Evolutionary conservation across 2,888 invertebrate species (phyloP).

Genomic region (Luperina testacea): DNA sequence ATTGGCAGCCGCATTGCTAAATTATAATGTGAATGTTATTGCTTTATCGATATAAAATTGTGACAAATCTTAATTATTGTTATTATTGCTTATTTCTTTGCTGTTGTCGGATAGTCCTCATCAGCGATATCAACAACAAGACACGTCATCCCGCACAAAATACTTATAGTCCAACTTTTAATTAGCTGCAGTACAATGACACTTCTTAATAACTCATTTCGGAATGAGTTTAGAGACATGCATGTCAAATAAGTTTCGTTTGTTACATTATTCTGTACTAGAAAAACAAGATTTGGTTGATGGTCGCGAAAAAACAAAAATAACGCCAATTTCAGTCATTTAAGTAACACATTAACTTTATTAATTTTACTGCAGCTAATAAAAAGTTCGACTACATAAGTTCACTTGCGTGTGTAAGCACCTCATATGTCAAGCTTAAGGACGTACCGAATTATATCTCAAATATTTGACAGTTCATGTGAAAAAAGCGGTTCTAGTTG

Average conservation of each 20-base stretch:
- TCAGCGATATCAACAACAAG: conserved; percentile 16
- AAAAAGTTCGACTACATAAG: too few species aligned
- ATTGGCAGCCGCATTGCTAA: conserved; percentile 2
- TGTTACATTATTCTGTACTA: too few species aligned
- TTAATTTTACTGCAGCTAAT: too few species aligned
- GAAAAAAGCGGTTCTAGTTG: neutral
- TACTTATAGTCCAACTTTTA: too few species aligned
- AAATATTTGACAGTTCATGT: neutral
- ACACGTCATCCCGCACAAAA: neutral
- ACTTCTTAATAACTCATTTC: too few species aligned
- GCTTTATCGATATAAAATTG: conserved; percentile 26
- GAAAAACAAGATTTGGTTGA: too few species aligned
- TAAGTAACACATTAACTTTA: too few species aligned
- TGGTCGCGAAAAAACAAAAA: too few species aligned
- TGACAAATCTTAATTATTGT: conserved; percentile 17
- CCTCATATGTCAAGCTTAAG: neutral
- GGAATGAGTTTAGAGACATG: too few species aligned
- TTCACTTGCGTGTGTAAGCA: neutral
- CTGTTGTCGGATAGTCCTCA: conserved; percentile 20
- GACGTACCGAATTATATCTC: neutral
- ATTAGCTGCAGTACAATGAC: too few species aligned
- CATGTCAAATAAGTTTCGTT: too few species aligned
- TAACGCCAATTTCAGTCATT: too few species aligned
- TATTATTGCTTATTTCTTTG: conserved; percentile 34
- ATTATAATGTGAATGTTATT: conserved; percentile 27